Base-by-base conservation (phyloP, 2,797 vertebrate genomes). In the Sparus aurata region DNA sequence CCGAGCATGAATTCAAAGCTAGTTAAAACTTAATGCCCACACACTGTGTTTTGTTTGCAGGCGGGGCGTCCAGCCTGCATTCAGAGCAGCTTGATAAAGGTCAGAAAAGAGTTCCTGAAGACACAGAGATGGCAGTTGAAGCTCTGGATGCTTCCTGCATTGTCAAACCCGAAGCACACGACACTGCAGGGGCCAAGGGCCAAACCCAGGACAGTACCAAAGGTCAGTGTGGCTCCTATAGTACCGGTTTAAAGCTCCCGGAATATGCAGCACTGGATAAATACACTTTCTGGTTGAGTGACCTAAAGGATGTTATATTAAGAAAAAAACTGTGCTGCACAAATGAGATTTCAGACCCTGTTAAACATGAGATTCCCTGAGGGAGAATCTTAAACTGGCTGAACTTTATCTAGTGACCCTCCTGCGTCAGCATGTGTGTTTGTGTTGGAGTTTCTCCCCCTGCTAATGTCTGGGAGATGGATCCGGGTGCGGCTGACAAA, bases 121-220 rank as follows among this genome's bases (percentile, higher is more conserved):
- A 87, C 17, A 41, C 68, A 0, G 88, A 92, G 79, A 82, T 86
- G 73, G 84, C 85, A 8, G 86, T 76, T 4, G 84, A 93, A 3
- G 77, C 79, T 78, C 69, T 60, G 68, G 80, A 86, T n/a, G 72
- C 54, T 61, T 79, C 79, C 57, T 81, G 68, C 30, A 22, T 63
- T 16, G 59, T 63, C 25, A 73, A 52, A 6, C 20, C 84, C 3
- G 5, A 52, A 34, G 54, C 60, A 1, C 63, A 60, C 43, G 86
- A 85, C 5, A 2, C 6, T 1, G 8, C 70, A 15, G 47, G 2
- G 30, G 16, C 55, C 45, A 75, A 61, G 34, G 57, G 57, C 57
- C 80, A 74, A 27, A 85, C 13, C 38, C 85, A 83, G 53, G 80
- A 79, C 11, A 5, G 22, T 5, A 20, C 52, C 43, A 90, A 73